Percentiles rank a stretch among this genome's conserved stretches.
These are phyloP conservation scores for Trypoxylon attenuatum DNA, from an alignment of 2,888 invertebrate genomes.

Conservation along the genomic window DNA sequence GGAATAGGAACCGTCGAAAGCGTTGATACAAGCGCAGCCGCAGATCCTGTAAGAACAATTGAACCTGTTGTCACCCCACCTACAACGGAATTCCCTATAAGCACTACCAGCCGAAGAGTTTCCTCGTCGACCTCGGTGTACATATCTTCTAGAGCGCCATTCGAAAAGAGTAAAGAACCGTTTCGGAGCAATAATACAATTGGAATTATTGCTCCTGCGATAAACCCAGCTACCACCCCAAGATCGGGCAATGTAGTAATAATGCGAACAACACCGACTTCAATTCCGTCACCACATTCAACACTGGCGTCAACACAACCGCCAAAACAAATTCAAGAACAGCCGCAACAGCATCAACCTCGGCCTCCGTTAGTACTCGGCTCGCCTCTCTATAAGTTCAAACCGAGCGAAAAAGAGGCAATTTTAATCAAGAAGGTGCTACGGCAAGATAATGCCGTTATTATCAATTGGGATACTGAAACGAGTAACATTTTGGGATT, in stretches of 20 bases:
- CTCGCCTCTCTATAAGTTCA: slow-evolving; percentile 79
- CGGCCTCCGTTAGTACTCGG: slow-evolving; percentile 85
- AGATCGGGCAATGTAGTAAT: slow-evolving; percentile 69
- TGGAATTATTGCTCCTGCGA: slow-evolving; percentile 47
- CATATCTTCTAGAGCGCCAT: slow-evolving; percentile 32
- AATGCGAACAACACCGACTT: slow-evolving; percentile 64
- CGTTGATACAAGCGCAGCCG: slow-evolving; percentile 73
- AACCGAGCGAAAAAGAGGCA: slow-evolving; percentile 83
- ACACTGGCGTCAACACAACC: no score
- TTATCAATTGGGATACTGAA: slow-evolving; percentile 94
- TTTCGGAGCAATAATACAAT: slow-evolving; percentile 35
- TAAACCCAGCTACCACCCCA: slow-evolving; percentile 58
- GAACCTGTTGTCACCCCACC: slow-evolving; percentile 59
- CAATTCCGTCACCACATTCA: no score
- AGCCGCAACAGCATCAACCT: slow-evolving; percentile 75
- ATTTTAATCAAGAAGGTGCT: slow-evolving; percentile 91
- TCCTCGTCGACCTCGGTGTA: slow-evolving; percentile 52
- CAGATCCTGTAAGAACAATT: slow-evolving; percentile 64
- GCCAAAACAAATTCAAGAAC: slow-evolving; percentile 50
- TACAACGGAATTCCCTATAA: slow-evolving; percentile 63
- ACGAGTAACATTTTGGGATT: slow-evolving; percentile 92
- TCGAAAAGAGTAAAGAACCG: slow-evolving; percentile 55
- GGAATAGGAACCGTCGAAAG: slow-evolving; percentile 78
- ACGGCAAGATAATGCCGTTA: slow-evolving; percentile 89
- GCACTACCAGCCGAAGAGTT: slow-evolving; percentile 49